phyloP scores from a whole-genome alignment of 2,797 vertebrate genomes.

The Cuniculus paca region DNA sequence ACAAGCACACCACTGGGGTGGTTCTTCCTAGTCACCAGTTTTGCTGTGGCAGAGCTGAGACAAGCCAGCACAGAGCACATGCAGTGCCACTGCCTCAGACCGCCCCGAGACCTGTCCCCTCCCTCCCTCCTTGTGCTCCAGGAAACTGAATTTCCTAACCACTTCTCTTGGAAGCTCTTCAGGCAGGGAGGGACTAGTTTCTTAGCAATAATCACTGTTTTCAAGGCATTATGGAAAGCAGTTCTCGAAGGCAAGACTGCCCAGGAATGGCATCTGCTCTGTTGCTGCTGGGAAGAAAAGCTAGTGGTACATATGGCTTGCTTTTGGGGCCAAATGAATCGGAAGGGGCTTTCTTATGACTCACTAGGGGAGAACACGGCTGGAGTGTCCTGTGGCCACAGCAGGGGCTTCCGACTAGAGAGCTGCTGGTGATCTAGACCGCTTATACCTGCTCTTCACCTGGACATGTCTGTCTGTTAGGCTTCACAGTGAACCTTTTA shows the following conservation, averaged over 20 bases:
- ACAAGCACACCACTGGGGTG: not conserved
- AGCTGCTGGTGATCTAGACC: not conserved
- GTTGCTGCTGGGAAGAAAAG: constrained; percentile 62
- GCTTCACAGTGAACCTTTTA: not conserved
- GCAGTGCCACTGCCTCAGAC: not conserved
- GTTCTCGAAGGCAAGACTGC: constrained; percentile 77
- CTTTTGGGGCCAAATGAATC: constrained; percentile 57
- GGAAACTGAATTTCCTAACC: constrained; percentile 79
- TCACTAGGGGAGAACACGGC: not conserved
- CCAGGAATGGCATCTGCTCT: constrained; percentile 47
- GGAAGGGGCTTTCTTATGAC: not conserved
- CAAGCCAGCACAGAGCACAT: not conserved
- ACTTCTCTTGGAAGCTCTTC: constrained; percentile 76
- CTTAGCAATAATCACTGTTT: constrained; percentile 83
- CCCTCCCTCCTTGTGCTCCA: not conserved
- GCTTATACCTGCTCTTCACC: not conserved
- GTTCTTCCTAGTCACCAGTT: not conserved
- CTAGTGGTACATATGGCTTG: not conserved
- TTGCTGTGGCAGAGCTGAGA: not conserved
- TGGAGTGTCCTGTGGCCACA: not conserved
- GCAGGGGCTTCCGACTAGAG: accelerated
- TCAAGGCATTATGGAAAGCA: constrained; percentile 75
- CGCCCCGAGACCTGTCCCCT: not conserved
- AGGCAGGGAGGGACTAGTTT: constrained; percentile 71
- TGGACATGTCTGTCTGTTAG: not conserved